Conservation (phyloP, 2,888 invertebrate genomes). For the Sphinx pinastri region DNA sequence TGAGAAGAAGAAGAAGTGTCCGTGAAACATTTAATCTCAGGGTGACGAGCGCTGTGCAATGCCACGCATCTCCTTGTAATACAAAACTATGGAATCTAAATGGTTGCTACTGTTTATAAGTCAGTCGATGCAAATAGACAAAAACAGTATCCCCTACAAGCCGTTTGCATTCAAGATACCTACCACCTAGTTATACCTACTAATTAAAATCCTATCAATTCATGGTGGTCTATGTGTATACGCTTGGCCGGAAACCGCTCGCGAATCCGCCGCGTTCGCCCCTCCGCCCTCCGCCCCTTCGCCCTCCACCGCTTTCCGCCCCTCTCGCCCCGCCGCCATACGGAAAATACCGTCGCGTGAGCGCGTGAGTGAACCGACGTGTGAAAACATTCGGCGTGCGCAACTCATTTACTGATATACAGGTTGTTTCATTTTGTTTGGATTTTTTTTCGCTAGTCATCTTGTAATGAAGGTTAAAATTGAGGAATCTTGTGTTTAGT, state of each 20-base stretch:
- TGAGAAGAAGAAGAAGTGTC: no score
- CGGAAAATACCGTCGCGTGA: constrained; percentile 43
- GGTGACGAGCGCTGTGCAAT: no score
- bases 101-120: no score
- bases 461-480: background rate
- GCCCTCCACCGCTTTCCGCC: constrained; percentile 7
- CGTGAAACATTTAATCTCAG: no score
- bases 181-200: no score
- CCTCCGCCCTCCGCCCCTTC: constrained; percentile 1
- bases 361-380: constrained; percentile 47
- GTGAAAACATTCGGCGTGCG: constrained; percentile 70
- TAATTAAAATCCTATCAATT: background rate
- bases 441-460: background rate
- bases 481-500: no score
- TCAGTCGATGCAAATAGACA: no score
- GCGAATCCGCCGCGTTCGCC: constrained; percentile 10
- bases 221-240: constrained; percentile 14
- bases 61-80: no score
- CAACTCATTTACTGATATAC: constrained; percentile 63
- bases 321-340: background rate
- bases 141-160: no score
- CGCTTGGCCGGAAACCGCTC: background rate
- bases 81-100: no score
- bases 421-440: constrained; percentile 47
- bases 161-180: no score